These are phyloP conservation scores for Probosciger aterrimus DNA, from an alignment of 2,113 vertebrate species.

Conservation along the genomic window DNA sequence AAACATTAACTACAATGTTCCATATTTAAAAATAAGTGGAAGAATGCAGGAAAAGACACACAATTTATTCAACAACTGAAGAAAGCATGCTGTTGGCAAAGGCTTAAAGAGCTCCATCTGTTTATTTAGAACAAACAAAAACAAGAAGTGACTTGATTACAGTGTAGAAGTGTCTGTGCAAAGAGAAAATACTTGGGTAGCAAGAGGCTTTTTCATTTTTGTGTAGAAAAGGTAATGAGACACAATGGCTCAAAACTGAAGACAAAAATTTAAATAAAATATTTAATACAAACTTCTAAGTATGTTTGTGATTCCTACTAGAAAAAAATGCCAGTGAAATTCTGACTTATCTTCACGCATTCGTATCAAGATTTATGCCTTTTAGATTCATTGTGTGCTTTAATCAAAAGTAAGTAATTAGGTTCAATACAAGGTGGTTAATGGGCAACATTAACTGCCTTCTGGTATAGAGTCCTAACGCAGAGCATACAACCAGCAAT, in stretches of 20 bases:
- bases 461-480: neutral
- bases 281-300: constrained; percentile 30
- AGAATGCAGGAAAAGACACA: neutral
- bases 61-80: constrained; percentile 10
- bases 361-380: neutral
- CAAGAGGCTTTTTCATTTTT: neutral
- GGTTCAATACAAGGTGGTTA: constrained; percentile 20
- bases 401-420: constrained; percentile 43
- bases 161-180: neutral
- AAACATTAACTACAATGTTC: neutral
- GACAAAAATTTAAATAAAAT: neutral
- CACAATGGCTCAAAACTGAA: neutral
- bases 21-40: constrained; percentile 14
- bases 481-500: neutral
- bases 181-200: neutral
- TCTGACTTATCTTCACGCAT: neutral
- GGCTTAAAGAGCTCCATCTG: constrained; percentile 42
- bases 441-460: neutral
- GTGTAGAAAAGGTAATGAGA: constrained; percentile 3
- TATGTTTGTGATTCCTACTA: neutral
- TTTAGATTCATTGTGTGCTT: neutral
- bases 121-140: constrained; percentile 38
- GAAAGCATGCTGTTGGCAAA: neutral
- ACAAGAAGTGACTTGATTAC: constrained; percentile 23
- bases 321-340: neutral